Evolutionary conservation across 2,113 vertebrate genomes (phyloP), one percentile per base, ranked within the genome.

Genomic region (Peromyscus californicus): DNA sequence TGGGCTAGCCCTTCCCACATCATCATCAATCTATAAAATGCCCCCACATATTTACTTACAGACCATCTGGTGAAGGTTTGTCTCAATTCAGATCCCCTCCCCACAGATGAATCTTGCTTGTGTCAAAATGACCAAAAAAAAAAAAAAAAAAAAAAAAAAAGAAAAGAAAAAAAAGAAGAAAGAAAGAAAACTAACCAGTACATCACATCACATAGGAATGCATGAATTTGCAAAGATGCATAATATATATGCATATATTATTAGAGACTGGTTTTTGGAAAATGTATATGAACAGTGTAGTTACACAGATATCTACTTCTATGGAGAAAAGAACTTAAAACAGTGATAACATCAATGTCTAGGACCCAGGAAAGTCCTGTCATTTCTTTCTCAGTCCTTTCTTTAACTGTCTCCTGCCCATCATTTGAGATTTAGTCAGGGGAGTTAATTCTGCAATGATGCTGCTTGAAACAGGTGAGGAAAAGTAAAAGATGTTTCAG

Each of bases 361-460:
- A 21, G 51, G 39, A 67, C 2, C 42, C 17, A n/a, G 6, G 5
- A 63, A 2, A 45, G 6, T 9, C 4, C 1, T 15, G 29, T 3
- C 11, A 19, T 12, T 8, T 22, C 12, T 65, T 87, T 87, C 33
- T 31, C 19, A 31, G 3, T 3, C 15, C 26, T 87, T 61, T 61
- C 7, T n/a, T 33, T 74, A n/a, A 24, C 33, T 51, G 7, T n/a
- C 31, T 78, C 51, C 80, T 74, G 12, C 22, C 5, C 10, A 21
- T 31, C 24, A 29, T 26, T 75, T 54, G 76, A 85, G 48, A 59
- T 5, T 29, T 33, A 22, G 26, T 1, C 9, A 8, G 57, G 24
- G 3, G 11, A 57, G 21, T 45, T 75, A 61, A 29, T 63, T 72
- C n/a, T 48, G 51, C 31, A 67, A 17, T 39, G 29, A 59, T 36